Evolutionary conservation across 1,140 invertebrate genomes (phyloP), one percentile per base, ranked within the genome.

Genomic region (Brachionus asplanchnoidis): DNA sequence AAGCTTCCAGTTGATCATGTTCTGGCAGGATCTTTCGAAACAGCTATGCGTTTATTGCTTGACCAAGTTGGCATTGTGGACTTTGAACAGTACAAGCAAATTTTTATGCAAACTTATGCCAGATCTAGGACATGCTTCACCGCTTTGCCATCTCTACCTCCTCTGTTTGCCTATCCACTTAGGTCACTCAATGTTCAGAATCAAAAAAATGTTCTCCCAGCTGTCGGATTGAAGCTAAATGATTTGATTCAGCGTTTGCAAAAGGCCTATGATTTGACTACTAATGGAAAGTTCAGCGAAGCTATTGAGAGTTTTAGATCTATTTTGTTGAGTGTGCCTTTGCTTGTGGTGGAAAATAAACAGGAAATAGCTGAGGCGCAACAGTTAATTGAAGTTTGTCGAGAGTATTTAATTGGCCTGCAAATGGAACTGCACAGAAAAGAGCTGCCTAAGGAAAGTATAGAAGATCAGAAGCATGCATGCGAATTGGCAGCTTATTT

Each of bases 221-320:
- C 94, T 0, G 89, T 96, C 56, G 94, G 94, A 86, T 89, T 93
- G 2, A 93, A 94, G 87, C 89, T 98, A 4, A 92, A 92, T 32
- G 93, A 95, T 86, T 89, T 98, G 36, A 94, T 95, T 53, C 92
- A 94, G 85, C 91, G 93, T 65, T 89, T 97, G 20, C 95, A 97
- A 88, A 84, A 86, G 8, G 89, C 96, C 86, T 99, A 99, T 90
- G 95, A 98, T 88, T 88, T 99, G 85, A 99, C 97, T 0, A 99
- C 97, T 0, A 92, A 92, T n/a, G 98, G 97, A 46, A 99, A 98
- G 90, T 99, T 99, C 90, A 89, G 91, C 0, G 97, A 99, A 88
- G 97, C 97, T 0, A 92, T 96, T 14, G 95, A 96, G 66, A 94
- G 94, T 86, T 93, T 99, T 86, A 93, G 96, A 86, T 90, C 90